Conservation (phyloP, 2,888 invertebrate species). For the Leptinotarsa juncta region DNA sequence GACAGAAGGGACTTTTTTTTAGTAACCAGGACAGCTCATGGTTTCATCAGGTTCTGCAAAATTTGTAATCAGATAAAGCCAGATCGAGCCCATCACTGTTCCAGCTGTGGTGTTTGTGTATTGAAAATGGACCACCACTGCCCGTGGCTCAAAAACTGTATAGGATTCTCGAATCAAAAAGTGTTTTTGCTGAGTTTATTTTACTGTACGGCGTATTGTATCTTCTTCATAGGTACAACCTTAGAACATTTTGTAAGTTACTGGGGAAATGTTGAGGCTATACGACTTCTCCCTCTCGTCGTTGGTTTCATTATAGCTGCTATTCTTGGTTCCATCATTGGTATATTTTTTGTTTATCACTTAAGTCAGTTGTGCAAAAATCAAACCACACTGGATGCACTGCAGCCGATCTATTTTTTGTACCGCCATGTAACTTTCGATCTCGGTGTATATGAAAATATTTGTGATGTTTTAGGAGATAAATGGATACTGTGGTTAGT, state of each 20-base stretch:
- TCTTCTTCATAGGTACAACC: conserved; percentile 41
- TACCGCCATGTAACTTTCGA: conserved; percentile 14
- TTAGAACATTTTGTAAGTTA: background rate
- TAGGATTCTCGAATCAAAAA: conserved; percentile 57
- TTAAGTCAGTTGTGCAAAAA: conserved; percentile 8
- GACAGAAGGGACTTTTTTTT: conserved; percentile 14
- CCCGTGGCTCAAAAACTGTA: conserved; percentile 57
- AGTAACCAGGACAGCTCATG: conserved; percentile 18
- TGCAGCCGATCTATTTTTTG: background rate
- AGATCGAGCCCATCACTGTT: conserved; percentile 59
- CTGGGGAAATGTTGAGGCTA: background rate
- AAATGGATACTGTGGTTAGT: conserved; percentile 10
- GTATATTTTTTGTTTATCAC: conserved; percentile 12
- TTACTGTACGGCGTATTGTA: conserved; percentile 47
- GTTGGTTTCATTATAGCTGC: conserved; percentile 16
- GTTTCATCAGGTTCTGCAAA: conserved; percentile 52
- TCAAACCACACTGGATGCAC: conserved; percentile 8
- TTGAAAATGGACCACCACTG: conserved; percentile 61
- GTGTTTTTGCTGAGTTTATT: conserved; percentile 53
- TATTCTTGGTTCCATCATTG: conserved; percentile 7
- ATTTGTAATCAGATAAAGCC: conserved; percentile 56
- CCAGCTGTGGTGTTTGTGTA: conserved; percentile 53
- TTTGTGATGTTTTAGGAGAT: conserved; percentile 16
- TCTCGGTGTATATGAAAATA: conserved; percentile 4
- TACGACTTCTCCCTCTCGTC: background rate